A percentile compares a stretch with the other conserved stretches of the same genome.
phyloP scores from a whole-genome alignment of 2,113 vertebrate genomes.

The Ploceus nigricollis region DNA sequence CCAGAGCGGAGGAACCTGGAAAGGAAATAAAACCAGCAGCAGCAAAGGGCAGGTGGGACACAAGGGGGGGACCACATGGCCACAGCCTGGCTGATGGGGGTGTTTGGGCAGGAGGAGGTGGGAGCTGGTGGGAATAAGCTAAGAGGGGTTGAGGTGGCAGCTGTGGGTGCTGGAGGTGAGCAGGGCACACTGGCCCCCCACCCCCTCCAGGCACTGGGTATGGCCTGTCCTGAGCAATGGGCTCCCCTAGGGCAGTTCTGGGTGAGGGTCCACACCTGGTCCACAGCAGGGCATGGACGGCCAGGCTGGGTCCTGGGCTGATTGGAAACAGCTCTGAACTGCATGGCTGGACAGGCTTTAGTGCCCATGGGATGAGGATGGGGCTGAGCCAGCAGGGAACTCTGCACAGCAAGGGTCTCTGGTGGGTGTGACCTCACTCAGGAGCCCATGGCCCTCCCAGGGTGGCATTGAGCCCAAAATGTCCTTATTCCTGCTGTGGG shows the following conservation, averaged over 20 bases:
- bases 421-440: neutral
- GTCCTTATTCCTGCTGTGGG: neutral
- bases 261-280: neutral
- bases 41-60: neutral
- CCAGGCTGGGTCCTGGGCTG: neutral
- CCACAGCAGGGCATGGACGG: rapidly evolving
- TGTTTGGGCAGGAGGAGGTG: neutral
- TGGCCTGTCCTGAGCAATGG: neutral
- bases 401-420: neutral
- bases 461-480: neutral
- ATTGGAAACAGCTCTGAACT: neutral
- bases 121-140: neutral
- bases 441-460: neutral
- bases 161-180: neutral
- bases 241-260: neutral
- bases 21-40: neutral
- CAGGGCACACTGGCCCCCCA: rapidly evolving
- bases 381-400: neutral
- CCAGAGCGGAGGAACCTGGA: neutral
- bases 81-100: rapidly evolving
- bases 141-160: neutral
- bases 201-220: neutral
- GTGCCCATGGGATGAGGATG: neutral
- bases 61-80: rapidly evolving
- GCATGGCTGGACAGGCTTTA: rapidly evolving